phyloP scores from a whole-genome alignment of 2,888 invertebrate species.

The Macrosoma leucophasiata region DNA sequence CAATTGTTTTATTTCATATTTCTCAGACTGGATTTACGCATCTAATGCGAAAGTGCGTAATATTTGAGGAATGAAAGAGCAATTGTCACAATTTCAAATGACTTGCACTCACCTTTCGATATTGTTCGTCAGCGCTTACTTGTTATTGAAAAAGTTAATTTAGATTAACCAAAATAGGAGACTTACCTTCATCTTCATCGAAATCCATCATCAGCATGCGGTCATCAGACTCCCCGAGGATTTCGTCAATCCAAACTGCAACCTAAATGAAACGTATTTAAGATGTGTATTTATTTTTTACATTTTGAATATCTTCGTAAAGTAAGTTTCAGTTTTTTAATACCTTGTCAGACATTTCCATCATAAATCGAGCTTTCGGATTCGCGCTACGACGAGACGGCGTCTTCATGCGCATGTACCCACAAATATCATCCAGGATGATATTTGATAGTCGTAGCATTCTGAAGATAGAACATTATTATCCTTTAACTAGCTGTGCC shows the following conservation, averaged over 20 bases:
- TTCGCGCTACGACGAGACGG: conserved; percentile 42
- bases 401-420: conserved; percentile 42
- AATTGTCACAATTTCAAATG: conserved; percentile 49
- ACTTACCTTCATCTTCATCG: conserved; percentile 64
- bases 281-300: no score
- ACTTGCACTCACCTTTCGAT: no score
- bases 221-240: conserved; percentile 59
- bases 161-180: neutral
- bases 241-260: conserved; percentile 66
- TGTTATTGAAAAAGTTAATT: conserved; percentile 16
- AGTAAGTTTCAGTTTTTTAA: no score
- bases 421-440: conserved; percentile 50
- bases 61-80: no score
- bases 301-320: neutral
- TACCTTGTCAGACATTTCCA: conserved; percentile 67
- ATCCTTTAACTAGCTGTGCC: no score
- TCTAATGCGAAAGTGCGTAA: no score
- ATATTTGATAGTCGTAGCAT: conserved; percentile 61
- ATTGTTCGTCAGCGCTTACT: no score
- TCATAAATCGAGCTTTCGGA: conserved; percentile 55
- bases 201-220: conserved; percentile 71
- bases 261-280: conserved; percentile 35
- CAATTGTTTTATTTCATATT: no score
- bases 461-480: no score
- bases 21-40: no score